Percentiles rank a stretch among this genome's conserved stretches.
Evolutionary conservation across 2,888 invertebrate genomes (phyloP).

Genomic region (Tortricodes alternella): DNA sequence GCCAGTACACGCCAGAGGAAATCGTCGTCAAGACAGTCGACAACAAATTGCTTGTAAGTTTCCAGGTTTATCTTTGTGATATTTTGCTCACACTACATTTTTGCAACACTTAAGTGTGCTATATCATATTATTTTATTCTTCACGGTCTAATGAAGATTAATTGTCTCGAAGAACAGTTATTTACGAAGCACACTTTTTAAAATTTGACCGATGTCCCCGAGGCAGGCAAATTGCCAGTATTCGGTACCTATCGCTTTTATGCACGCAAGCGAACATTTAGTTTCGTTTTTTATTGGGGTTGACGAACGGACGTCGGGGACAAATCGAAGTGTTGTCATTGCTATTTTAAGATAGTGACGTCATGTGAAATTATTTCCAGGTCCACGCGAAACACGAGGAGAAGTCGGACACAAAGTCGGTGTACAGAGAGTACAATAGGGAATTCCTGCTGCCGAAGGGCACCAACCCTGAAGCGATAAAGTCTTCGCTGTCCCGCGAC

Average conservation of each 20-base stretch:
- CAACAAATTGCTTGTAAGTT: conserved; percentile 95
- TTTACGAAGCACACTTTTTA: conserved; percentile 46
- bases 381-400: conserved; percentile 99
- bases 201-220: conserved; percentile 48
- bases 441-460: conserved; percentile 98
- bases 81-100: conserved; percentile 3
- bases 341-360: conserved; percentile 27
- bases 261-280: conserved; percentile 37
- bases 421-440: conserved; percentile 98
- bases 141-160: conserved; percentile 56
- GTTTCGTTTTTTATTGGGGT: conserved; percentile 50
- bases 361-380: conserved; percentile 76
- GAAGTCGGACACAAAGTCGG: conserved; percentile 97
- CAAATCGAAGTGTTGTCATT: conserved; percentile 16
- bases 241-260: conserved; percentile 49
- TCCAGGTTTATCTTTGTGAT: neutral
- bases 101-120: conserved; percentile 9
- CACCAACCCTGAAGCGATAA: conserved; percentile 97
- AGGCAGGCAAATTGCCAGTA: conserved; percentile 62
- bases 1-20: conserved; percentile 98
- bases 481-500: conserved; percentile 97
- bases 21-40: conserved; percentile 99
- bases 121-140: conserved; percentile 32
- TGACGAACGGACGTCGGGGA: conserved; percentile 41
- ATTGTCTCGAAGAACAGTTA: conserved; percentile 50